Evolutionary conservation across 2,797 vertebrate species (phyloP), one percentile per base, ranked within the genome.

Genomic region (Acestrorhynchus altus): DNA sequence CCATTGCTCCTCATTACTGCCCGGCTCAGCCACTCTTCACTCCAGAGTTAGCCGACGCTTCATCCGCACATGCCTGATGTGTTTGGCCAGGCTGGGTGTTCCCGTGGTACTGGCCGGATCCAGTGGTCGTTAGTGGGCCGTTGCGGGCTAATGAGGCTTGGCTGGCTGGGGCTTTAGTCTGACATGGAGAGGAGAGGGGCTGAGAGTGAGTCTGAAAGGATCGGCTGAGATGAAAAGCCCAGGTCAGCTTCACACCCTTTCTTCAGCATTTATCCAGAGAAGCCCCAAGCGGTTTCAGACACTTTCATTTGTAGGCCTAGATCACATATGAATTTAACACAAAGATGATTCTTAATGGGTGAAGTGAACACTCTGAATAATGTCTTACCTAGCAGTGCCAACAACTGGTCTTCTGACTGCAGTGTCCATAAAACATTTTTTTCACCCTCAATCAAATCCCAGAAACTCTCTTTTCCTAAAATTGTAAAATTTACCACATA

Each of bases 1-100:
- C 91, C 91, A 87, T 84, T 39, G 89, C 90, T 92, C 88, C 91
- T 94, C 92, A 94, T 94, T 94, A 93, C 88, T 42, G 69, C 20
- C 39, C 8, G 11, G 52, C 13, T 69, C 72, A 65, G 42, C 54
- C 28, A 18, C 70, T 67, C 51, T 74, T 13, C 57, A 61, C 51
- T 49, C 51, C 39, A 20, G 12, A 13, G 28, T 52, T 0, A 31
- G 64, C 46, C 26, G 15, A 47, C 42, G 47, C 31, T 39, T 74
- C 67, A 16, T 69, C 64, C 64, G 57, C 54, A 69, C 56, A 70
- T 65, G 65, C 28, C 56, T 70, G 68, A 79, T 18, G 56, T 63
- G 72, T 77, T 79, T 71, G 85, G 81, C 80, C 46, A 72, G 70
- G 83, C 61, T 76, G 24, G 0, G 40, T 35, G 47, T n/a, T 82